These are phyloP conservation scores for Leptothorax acervorum DNA, from an alignment of 2,888 invertebrate species.

Conservation along the genomic window DNA sequence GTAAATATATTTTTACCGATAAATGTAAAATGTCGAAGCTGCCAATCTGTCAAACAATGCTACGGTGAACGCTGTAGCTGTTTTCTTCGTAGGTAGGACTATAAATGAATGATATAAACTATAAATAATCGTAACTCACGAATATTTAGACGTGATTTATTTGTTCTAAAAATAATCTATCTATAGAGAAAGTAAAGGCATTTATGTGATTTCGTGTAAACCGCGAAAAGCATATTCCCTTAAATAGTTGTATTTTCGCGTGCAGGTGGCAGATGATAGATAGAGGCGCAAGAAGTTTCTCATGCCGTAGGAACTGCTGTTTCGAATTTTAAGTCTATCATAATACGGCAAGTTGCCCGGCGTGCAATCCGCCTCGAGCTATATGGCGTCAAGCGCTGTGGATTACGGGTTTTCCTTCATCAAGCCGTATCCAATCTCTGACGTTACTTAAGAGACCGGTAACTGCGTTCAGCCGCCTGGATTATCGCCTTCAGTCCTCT, in stretches of 20 bases:
- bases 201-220: background rate
- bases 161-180: background rate
- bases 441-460: conserved; percentile 30
- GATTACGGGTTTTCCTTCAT: conserved; percentile 47
- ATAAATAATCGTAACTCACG: background rate
- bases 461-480: conserved; percentile 16
- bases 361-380: background rate
- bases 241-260: background rate
- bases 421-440: conserved; percentile 40
- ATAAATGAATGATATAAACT: background rate
- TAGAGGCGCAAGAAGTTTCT: conserved; percentile 17
- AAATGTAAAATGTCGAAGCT: background rate
- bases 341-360: conserved; percentile 23
- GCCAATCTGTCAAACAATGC: background rate
- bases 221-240: background rate
- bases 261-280: conserved; percentile 9
- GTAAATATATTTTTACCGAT: background rate
- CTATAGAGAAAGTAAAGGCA: background rate
- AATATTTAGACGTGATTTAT: background rate
- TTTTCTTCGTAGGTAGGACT: background rate
- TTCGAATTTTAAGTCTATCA: conserved; percentile 44
- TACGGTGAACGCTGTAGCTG: background rate
- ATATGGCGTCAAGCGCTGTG: conserved; percentile 7
- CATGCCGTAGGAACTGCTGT: conserved; percentile 1
- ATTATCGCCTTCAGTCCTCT: conserved; percentile 6